Conservation (phyloP, 2,888 invertebrate genomes). For the Aporophyla nigra region DNA sequence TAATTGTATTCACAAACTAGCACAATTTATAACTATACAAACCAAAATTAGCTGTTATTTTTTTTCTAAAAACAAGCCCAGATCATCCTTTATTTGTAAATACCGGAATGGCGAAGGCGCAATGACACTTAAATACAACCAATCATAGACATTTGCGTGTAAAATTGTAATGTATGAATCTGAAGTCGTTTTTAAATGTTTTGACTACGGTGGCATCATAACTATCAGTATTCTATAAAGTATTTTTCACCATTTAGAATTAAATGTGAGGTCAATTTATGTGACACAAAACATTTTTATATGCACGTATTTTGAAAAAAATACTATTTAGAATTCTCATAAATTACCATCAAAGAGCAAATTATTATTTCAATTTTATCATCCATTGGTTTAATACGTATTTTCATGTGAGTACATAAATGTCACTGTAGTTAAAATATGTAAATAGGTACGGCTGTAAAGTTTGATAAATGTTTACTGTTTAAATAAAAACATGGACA, state of each 20-base stretch:
- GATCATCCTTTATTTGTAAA: constrained; percentile 61
- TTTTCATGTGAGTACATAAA: constrained; percentile 27
- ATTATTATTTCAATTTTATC: constrained; percentile 37
- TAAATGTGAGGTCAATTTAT: constrained; percentile 22
- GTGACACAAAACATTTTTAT: constrained; percentile 29
- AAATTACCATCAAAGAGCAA: constrained; percentile 22
- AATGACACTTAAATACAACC: constrained; percentile 39
- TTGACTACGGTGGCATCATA: constrained; percentile 40
- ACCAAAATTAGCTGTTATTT: constrained; percentile 65
- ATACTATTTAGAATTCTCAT: constrained; percentile 14
- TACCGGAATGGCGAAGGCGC: constrained; percentile 51
- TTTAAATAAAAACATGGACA: constrained; percentile 66
- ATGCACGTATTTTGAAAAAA: constrained; percentile 24
- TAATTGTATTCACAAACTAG: constrained; percentile 70
- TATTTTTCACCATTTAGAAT: constrained; percentile 52
- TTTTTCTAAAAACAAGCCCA: constrained; percentile 64
- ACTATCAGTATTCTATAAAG: constrained; percentile 57
- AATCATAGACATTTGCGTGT: constrained; percentile 53
- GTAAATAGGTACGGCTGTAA: constrained; percentile 47
- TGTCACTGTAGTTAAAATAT: constrained; percentile 57
- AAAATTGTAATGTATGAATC: constrained; percentile 58
- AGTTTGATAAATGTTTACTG: constrained; percentile 70
- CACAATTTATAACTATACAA: constrained; percentile 69
- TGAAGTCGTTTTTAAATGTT: constrained; percentile 55
- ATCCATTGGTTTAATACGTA: constrained; percentile 15